Evolutionary conservation across 2,113 vertebrate species (phyloP).

Genomic region (Ceratotherium simum): DNA sequence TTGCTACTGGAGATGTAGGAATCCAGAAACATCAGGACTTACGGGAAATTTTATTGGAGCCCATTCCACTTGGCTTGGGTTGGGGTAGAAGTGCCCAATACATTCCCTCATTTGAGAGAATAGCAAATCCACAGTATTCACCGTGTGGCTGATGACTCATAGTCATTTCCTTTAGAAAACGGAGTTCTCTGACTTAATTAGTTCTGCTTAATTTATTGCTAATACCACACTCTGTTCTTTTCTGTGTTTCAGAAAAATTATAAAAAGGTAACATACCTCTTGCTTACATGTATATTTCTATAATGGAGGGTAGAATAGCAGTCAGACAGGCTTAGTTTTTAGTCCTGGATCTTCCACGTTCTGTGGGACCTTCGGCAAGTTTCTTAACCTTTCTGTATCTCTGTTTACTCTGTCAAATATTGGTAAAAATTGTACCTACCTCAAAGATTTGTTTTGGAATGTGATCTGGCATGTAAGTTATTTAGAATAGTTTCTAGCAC

Average conservation of each 20-base stretch:
- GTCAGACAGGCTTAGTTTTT: not conserved
- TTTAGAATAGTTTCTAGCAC: not conserved
- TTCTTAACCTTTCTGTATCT: not conserved
- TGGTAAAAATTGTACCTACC: not conserved
- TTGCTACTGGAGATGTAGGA: not conserved
- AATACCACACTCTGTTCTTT: not conserved
- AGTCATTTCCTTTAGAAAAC: not conserved
- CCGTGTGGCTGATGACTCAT: not conserved
- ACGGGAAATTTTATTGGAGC: not conserved
- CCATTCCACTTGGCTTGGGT: not conserved
- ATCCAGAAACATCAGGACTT: not conserved
- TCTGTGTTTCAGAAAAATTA: not conserved
- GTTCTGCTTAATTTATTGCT: not conserved
- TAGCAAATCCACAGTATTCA: not conserved
- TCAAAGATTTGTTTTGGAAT: not conserved
- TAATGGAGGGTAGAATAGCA: not conserved
- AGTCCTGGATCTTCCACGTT: not conserved
- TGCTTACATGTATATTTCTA: not conserved
- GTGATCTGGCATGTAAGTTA: not conserved
- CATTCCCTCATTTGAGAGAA: not conserved
- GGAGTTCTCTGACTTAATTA: not conserved
- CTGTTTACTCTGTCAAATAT: not conserved
- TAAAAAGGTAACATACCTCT: not conserved
- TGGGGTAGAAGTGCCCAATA: not conserved
- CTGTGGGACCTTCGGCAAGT: not conserved